These are phyloP conservation scores for Hyphantria cunea DNA, from an alignment of 1,140 invertebrate genomes.

Conservation along the genomic window DNA sequence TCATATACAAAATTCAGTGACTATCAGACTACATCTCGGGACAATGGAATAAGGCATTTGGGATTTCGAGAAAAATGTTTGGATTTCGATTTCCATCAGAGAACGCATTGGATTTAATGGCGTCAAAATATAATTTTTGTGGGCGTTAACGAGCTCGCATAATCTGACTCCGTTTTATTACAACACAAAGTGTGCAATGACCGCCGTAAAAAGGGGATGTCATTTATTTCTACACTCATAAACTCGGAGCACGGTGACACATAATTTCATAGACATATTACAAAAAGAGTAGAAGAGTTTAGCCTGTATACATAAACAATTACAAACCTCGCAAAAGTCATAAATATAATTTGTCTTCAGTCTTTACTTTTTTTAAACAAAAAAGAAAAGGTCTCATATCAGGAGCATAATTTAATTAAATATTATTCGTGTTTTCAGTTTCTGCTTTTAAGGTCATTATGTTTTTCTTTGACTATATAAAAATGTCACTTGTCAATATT, in stretches of 20 bases:
- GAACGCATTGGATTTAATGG: neutral
- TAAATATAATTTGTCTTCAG: too few species aligned
- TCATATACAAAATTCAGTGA: constrained; percentile 11
- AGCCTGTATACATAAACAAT: too few species aligned
- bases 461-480: too few species aligned
- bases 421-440: too few species aligned
- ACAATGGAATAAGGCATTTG: constrained; percentile 9
- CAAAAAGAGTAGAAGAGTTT: too few species aligned
- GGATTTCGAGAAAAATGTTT: constrained; percentile 24
- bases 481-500: too few species aligned
- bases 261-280: neutral
- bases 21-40: too few species aligned
- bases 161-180: neutral
- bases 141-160: neutral
- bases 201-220: constrained; percentile 5
- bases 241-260: constrained; percentile 3
- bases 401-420: too few species aligned
- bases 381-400: too few species aligned
- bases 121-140: neutral
- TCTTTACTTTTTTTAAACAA: too few species aligned
- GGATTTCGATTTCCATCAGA: constrained; percentile 2
- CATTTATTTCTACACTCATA: constrained; percentile 14
- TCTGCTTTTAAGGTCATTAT: too few species aligned
- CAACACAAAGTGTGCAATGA: constrained; percentile 1
- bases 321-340: too few species aligned